phyloP scores from a whole-genome alignment of 2,888 invertebrate species.

The Perithous albicinctus region DNA sequence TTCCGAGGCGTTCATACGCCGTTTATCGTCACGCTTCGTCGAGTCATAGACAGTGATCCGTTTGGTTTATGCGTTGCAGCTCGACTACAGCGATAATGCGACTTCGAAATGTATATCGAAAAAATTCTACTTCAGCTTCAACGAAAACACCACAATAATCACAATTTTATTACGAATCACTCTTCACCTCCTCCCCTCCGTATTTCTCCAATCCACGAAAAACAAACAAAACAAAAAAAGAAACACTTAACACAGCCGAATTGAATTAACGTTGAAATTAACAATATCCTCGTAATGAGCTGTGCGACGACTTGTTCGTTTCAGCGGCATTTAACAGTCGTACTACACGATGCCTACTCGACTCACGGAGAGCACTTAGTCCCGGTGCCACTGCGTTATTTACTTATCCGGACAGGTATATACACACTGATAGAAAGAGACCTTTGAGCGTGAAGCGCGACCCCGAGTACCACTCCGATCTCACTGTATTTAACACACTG shows the following conservation, averaged over 20 bases:
- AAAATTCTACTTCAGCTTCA: not conserved
- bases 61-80: not conserved
- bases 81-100: not conserved
- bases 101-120: not conserved
- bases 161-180: not conserved
- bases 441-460: conserved; percentile 21
- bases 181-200: too few species aligned
- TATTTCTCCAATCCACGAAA: too few species aligned
- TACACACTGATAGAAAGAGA: not conserved
- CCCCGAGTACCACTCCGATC: not conserved
- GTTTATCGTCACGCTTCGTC: not conserved
- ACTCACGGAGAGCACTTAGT: not conserved
- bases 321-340: conserved; percentile 9
- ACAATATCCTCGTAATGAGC: not conserved
- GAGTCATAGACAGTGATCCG: not conserved
- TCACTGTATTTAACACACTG: not conserved
- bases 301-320: not conserved
- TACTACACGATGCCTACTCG: not conserved
- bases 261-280: not conserved
- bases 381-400: conserved; percentile 2
- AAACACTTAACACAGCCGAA: conserved; percentile 13
- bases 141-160: not conserved
- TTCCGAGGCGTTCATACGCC: conserved; percentile 24
- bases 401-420: conserved; percentile 7
- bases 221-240: not conserved